Conservation (phyloP, 2,113 vertebrate genomes). For the Passer domesticus region DNA sequence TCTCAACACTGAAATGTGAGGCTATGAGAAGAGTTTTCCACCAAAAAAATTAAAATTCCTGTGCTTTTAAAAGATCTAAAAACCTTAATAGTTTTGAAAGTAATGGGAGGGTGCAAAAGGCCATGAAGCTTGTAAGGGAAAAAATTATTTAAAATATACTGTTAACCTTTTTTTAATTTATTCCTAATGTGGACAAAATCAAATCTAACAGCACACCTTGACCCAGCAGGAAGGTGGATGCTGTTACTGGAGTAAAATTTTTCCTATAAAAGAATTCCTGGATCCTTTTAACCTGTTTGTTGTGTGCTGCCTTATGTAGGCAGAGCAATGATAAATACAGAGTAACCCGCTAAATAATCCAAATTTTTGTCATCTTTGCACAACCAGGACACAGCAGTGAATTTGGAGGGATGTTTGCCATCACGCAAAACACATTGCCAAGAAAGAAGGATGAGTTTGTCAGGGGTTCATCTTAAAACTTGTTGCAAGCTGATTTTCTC, state of each 20-base stretch:
- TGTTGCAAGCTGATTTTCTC: constrained; percentile 34
- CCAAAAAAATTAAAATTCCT: background rate
- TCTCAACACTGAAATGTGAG: background rate
- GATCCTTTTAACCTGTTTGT: background rate
- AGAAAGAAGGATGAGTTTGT: constrained; percentile 1
- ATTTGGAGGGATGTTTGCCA: background rate
- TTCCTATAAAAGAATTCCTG: background rate
- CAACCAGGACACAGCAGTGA: background rate
- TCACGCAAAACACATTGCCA: background rate
- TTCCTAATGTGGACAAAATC: background rate
- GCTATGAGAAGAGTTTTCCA: background rate
- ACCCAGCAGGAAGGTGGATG: background rate
- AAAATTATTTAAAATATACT: background rate
- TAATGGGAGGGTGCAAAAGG: background rate
- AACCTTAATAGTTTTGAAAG: background rate
- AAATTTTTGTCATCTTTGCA: background rate
- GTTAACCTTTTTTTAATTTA: background rate
- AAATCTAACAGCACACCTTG: background rate
- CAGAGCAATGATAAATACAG: background rate
- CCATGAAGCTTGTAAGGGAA: background rate
- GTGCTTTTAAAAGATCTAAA: background rate
- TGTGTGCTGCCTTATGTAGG: background rate
- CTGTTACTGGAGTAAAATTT: background rate
- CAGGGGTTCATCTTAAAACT: constrained; percentile 24
- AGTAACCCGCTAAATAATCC: background rate